A percentile compares a stretch with the other conserved stretches of the same genome.
These are phyloP conservation scores for Ryuthela nishihirai DNA, from an alignment of 2,888 invertebrate genomes.

Conservation along the genomic window DNA sequence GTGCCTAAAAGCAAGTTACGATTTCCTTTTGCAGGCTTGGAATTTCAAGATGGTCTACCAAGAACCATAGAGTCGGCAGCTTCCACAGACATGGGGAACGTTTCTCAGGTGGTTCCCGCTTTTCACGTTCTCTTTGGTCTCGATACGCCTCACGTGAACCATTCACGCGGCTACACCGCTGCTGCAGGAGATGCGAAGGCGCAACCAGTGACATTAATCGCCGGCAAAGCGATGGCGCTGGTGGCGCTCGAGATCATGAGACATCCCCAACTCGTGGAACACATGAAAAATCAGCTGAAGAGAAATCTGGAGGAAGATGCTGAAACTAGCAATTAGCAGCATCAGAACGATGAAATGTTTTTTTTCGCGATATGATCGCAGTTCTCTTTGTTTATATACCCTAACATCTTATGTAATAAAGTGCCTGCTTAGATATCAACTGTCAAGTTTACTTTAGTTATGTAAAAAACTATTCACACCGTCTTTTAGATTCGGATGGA, in stretches of 20 bases:
- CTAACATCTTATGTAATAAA: too few relatives aligned
- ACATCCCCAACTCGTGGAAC: neutral
- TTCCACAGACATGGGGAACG: constrained; percentile 45
- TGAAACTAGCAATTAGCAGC: too few relatives aligned
- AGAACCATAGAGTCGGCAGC: constrained; percentile 8
- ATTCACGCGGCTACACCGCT: constrained; percentile 46
- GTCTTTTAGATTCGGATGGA: too few relatives aligned
- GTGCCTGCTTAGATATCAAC: too few relatives aligned
- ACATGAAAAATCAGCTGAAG: constrained; percentile 13
- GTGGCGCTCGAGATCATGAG: constrained; percentile 12
- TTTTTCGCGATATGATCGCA: too few relatives aligned
- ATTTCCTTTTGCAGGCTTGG: constrained; percentile 4
- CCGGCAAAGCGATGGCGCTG: constrained; percentile 8
- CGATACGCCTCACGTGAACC: constrained; percentile 40
- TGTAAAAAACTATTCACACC: too few relatives aligned
- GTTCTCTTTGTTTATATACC: too few relatives aligned
- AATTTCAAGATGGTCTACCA: constrained; percentile 8
- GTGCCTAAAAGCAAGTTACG: too few relatives aligned
- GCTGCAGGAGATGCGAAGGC: constrained; percentile 41
- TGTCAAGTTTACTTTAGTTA: too few relatives aligned
- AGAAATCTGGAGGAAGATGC: too few relatives aligned
- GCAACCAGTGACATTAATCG: constrained; percentile 21
- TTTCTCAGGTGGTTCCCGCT: constrained; percentile 47
- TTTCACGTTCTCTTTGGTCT: constrained; percentile 45
- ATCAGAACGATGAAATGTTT: too few relatives aligned